These are phyloP conservation scores for Plestiodon gilberti DNA, from an alignment of 2,113 vertebrate species.

Conservation along the genomic window DNA sequence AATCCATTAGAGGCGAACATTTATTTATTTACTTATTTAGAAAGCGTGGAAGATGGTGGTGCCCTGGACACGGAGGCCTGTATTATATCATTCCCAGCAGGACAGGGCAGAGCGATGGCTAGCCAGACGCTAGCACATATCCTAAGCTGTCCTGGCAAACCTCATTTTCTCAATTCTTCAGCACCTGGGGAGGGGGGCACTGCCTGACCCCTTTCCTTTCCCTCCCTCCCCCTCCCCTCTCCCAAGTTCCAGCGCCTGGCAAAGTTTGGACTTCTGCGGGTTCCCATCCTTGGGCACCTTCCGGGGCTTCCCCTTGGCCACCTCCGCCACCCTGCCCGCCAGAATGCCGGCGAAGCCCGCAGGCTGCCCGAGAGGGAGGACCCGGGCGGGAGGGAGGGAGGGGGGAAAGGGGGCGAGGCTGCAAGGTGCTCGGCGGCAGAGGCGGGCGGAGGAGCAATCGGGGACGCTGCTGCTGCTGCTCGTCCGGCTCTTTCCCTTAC, in stretches of 20 bases:
- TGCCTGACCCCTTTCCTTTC: neutral
- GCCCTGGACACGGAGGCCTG: neutral
- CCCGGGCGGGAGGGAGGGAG: neutral
- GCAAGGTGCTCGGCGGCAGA: neutral
- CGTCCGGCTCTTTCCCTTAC: constrained; percentile 38
- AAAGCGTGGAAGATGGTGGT: neutral
- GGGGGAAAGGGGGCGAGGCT: neutral
- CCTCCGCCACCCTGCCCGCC: neutral
- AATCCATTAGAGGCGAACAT: neutral
- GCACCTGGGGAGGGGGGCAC: neutral
- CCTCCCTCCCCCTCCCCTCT: neutral
- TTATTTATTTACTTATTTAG: too few species aligned
- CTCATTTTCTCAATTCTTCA: neutral
- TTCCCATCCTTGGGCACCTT: constrained; percentile 22
- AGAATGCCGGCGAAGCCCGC: neutral
- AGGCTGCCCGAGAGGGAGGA: neutral
- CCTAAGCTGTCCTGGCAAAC: neutral
- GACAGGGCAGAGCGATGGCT: neutral
- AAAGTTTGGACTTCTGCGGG: neutral
- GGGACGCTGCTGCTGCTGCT: neutral
- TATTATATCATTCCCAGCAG: neutral
- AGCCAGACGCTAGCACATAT: too few species aligned
- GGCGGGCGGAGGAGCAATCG: neutral
- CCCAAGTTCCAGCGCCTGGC: neutral
- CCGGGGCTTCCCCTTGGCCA: neutral